phyloP scores from a whole-genome alignment of 2,888 invertebrate species.

The Ormyrus rosae region DNA sequence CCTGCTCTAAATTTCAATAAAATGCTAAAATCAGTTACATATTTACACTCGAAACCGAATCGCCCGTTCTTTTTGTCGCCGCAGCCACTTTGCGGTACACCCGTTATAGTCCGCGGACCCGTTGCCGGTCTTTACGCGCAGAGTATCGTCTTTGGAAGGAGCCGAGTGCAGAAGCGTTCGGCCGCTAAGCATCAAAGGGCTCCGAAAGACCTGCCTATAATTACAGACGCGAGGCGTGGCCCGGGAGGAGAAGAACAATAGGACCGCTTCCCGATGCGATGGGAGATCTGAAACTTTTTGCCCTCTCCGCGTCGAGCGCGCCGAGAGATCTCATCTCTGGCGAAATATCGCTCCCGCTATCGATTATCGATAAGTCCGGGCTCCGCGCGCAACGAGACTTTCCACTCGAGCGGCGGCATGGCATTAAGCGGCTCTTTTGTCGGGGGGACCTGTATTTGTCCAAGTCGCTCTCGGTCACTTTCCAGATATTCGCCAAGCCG shows the following conservation, averaged over 20 bases:
- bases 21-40: too few relatives aligned
- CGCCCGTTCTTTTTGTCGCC: too few relatives aligned
- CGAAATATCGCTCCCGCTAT: slow-evolving; percentile 71
- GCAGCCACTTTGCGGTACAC: too few relatives aligned
- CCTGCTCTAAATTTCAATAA: too few relatives aligned
- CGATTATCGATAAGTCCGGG: slow-evolving; percentile 69
- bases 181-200: slow-evolving; percentile 70
- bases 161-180: slow-evolving; percentile 4
- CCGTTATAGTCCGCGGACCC: too few relatives aligned
- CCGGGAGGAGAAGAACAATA: slow-evolving; percentile 72
- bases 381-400: neutral
- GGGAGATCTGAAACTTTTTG: slow-evolving; percentile 67
- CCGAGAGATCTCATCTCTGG: slow-evolving; percentile 69
- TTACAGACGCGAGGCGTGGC: slow-evolving; percentile 75
- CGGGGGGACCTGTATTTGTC: neutral
- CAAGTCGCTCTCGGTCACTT: neutral
- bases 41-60: too few relatives aligned
- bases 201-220: slow-evolving; percentile 73
- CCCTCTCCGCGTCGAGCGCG: slow-evolving; percentile 62
- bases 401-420: neutral
- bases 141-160: neutral
- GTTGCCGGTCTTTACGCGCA: neutral
- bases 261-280: slow-evolving; percentile 70
- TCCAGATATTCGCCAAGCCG: too few relatives aligned
- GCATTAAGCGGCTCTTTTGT: neutral